Percentiles rank a stretch among this genome's conserved stretches.
phyloP scores from a whole-genome alignment of 2,797 vertebrate species.

The Eptatretus atami region DNA sequence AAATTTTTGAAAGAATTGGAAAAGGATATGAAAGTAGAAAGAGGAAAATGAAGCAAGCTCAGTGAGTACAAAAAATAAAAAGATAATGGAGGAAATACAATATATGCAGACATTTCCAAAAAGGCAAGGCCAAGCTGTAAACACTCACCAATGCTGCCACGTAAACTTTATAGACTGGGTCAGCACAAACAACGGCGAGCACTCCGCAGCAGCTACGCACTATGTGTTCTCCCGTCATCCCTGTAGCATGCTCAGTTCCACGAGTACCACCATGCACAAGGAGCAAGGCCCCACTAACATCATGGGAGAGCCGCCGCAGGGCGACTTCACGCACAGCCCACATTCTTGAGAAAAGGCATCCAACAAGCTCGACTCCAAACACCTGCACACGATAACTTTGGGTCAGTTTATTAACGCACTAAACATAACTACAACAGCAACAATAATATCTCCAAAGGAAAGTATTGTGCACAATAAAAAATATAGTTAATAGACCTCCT shows the following conservation, averaged over 20 bases:
- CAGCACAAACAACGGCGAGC: constrained; percentile 44
- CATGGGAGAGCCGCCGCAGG: constrained; percentile 39
- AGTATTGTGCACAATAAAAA: no score
- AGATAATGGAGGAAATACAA: no score
- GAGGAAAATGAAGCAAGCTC: no score
- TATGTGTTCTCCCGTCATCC: constrained; percentile 32
- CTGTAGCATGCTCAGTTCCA: constrained; percentile 5
- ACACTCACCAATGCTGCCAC: constrained; percentile 52
- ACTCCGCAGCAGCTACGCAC: constrained; percentile 49
- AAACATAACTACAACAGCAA: not conserved
- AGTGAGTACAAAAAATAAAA: no score
- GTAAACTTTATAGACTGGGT: constrained; percentile 66
- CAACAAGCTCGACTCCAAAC: constrained; percentile 46
- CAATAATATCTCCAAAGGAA: no score
- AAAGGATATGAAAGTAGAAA: no score
- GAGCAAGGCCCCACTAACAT: constrained; percentile 43
- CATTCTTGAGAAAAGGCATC: constrained; percentile 57
- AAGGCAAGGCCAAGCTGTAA: no score
- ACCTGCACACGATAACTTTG: constrained; percentile 16
- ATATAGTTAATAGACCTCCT: no score
- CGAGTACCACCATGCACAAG: constrained; percentile 38
- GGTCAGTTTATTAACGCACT: not conserved
- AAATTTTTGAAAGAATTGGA: no score
- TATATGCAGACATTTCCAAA: no score
- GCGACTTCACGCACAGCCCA: constrained; percentile 65